Conservation (phyloP, 2,113 vertebrate species). For the Craseonycteris thonglongyai region DNA sequence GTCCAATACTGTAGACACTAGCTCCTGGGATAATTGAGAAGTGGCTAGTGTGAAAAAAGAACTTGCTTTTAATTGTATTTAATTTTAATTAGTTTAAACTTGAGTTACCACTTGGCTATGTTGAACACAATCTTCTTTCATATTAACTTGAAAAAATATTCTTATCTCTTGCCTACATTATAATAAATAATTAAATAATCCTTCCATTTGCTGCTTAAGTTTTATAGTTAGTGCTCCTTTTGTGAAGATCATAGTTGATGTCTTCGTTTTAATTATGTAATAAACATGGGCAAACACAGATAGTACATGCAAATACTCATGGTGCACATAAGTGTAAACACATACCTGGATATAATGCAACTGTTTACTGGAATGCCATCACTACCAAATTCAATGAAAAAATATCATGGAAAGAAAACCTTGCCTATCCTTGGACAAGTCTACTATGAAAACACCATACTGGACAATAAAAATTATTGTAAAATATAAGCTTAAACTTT, state of each 20-base stretch:
- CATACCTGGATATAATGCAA: background rate
- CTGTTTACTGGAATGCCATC: background rate
- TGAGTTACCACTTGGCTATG: background rate
- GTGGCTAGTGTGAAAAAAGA: background rate
- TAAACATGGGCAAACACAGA: background rate
- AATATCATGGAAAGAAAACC: background rate
- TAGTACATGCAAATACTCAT: background rate
- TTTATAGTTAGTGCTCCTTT: background rate
- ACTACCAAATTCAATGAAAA: background rate
- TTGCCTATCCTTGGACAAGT: background rate
- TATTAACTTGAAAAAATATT: background rate
- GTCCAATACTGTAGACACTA: background rate
- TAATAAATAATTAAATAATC: background rate
- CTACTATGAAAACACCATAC: background rate
- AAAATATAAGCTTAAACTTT: background rate
- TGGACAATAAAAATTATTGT: background rate
- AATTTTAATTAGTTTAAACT: background rate
- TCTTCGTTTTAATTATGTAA: background rate
- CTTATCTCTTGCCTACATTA: background rate
- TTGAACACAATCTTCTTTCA: background rate
- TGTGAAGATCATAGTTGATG: background rate
- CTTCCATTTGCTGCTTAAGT: background rate
- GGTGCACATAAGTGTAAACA: rapidly evolving
- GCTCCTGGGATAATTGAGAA: background rate
- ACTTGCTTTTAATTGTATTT: background rate